These are phyloP conservation scores for Lasioglossum pauxillum DNA, from an alignment of 2,888 invertebrate genomes.

Conservation along the genomic window DNA sequence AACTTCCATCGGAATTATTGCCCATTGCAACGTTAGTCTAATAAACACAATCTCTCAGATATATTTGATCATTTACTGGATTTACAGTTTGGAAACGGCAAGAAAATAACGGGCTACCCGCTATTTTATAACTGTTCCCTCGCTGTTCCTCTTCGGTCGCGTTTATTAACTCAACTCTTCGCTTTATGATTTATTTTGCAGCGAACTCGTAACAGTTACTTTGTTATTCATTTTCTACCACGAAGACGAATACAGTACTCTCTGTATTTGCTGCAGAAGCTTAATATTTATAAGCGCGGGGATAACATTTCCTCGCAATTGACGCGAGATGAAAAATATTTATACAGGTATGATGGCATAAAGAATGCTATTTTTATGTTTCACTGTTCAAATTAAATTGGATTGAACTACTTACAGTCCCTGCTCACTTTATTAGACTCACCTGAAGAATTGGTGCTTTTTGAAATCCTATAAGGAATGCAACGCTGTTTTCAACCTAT, in stretches of 20 bases:
- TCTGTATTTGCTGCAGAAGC: not conserved
- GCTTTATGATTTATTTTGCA: constrained; percentile 4
- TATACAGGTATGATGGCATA: not conserved
- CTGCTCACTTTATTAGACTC: too few relatives aligned
- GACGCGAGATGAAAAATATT: not conserved
- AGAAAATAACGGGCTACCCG: not conserved
- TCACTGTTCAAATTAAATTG: not conserved
- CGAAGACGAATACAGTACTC: not conserved
- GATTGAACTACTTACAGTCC: not conserved
- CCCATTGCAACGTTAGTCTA: not conserved
- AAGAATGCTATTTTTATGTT: not conserved
- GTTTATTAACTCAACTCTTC: constrained; percentile 3
- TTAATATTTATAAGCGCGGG: not conserved
- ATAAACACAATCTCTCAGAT: not conserved
- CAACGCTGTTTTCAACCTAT: too few relatives aligned
- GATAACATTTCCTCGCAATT: not conserved
- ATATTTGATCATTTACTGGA: not conserved
- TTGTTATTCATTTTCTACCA: not conserved
- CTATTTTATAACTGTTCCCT: not conserved
- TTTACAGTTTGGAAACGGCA: not conserved
- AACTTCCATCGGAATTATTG: not conserved
- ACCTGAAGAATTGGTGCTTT: too few relatives aligned
- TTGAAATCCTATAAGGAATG: too few relatives aligned
- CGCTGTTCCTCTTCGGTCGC: not conserved
- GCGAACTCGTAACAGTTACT: not conserved